Evolutionary conservation across 2,888 invertebrate genomes (phyloP).

Genomic region (Atethmia centrago): DNA sequence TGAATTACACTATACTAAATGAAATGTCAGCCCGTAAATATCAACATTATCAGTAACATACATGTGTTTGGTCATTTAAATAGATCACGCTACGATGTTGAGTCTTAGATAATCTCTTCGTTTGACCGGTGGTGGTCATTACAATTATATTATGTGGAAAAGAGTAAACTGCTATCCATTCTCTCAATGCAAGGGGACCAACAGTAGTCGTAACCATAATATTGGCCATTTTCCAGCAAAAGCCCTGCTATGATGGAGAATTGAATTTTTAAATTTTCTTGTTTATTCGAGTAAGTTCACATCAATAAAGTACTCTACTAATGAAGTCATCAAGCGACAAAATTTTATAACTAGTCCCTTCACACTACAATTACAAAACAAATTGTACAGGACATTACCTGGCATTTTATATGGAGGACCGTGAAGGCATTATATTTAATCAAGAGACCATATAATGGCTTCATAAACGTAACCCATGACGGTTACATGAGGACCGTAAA

Average conservation of each 20-base stretch:
- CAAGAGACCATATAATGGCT: constrained; percentile 68
- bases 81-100: too few relatives aligned
- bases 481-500: constrained; percentile 77
- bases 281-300: background rate
- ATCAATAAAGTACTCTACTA: background rate
- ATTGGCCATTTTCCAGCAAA: background rate
- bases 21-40: constrained; percentile 1
- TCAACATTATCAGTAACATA: too few relatives aligned
- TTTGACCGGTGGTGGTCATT: background rate
- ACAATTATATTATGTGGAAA: background rate
- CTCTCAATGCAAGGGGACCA: background rate
- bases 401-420: constrained; percentile 40
- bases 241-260: background rate
- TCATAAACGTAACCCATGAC: constrained; percentile 69
- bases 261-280: background rate
- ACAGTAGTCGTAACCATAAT: background rate
- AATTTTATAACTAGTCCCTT: constrained; percentile 27
- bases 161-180: too few relatives aligned
- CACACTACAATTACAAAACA: constrained; percentile 37
- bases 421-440: constrained; percentile 65
- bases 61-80: too few relatives aligned
- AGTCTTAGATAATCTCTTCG: too few relatives aligned
- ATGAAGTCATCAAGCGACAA: background rate
- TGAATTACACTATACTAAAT: constrained; percentile 14
- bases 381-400: constrained; percentile 44